Base-by-base conservation (phyloP, 2,888 invertebrate genomes). In the Vandiemenella viatica region DNA sequence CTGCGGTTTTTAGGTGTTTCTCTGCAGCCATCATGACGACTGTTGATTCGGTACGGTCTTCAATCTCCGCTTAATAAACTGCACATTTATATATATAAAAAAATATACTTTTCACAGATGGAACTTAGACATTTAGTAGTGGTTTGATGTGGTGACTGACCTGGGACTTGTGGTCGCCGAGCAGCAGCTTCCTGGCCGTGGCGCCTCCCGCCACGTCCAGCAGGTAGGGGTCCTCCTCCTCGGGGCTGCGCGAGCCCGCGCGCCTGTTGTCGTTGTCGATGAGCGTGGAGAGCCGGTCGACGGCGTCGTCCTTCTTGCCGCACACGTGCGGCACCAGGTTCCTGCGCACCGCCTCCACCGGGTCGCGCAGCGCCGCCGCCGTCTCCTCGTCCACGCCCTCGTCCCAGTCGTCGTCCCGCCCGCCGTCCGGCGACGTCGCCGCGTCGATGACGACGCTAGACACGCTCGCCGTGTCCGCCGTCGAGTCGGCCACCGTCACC, bases 321-420 rank as follows among this genome's bases (percentile, higher is more conserved):
- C 84, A 84, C 46, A 84, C 79, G 62, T 83, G 83, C 41, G 84
- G 83, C 59, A 84, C 77, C 54, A 83, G 68, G 65, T 84, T 83
- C 57, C 79, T 71, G 59, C 75, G 75, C 4, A 83, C 80, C 15
- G 84, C 84, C 71, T 83, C 82, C 7, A 84, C 83, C 1, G 84
- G 84, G 66, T 84, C 79, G 55, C 72, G 71, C 37, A 82, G 44
- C 47, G 22, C 44, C 49, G 20, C 23, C 13, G 43, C 47, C 32
- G 38, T 43, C 26, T 46, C 46, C 16, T 44, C 43, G 19, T 44
- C 44, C 23, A 40, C 44, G 47, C 10, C 19, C 13, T 16, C 18
- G 44, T 13, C 42, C 5, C 19, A n/a, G 4, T 18, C 19, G 4
- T 16, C 18, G 20, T 44, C 44, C 18, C n/a, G 61, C 6, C 37